Evolutionary conservation across 2,797 vertebrate genomes (phyloP).

Genomic region (Diceros bicornis): DNA sequence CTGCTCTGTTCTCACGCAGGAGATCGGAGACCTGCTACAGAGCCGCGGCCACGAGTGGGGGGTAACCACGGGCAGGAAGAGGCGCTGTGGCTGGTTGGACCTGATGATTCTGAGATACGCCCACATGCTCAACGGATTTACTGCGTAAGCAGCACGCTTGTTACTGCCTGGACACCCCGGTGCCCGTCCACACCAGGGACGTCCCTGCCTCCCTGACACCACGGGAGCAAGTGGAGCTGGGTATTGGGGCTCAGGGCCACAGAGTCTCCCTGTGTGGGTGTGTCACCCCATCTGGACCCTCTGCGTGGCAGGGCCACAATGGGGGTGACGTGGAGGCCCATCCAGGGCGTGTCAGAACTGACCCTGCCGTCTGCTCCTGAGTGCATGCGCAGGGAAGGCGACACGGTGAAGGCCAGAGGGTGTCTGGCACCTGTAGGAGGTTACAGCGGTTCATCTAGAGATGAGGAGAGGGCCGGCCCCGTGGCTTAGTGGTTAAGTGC

Average conservation of each 20-base stretch:
- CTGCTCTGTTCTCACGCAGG: conserved; percentile 86
- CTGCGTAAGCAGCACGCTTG: conserved; percentile 92
- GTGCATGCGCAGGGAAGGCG: not conserved
- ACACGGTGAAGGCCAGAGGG: not conserved
- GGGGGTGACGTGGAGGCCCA: no score
- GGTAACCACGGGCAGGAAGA: conserved; percentile 98
- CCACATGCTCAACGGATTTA: conserved; percentile 99
- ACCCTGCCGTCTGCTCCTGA: not conserved
- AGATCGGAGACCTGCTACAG: conserved; percentile 96
- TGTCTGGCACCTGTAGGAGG: not conserved
- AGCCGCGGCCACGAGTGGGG: conserved; percentile 97
- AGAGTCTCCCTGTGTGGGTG: not conserved
- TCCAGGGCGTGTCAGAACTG: accelerated
- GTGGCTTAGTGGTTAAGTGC: no score
- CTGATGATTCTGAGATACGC: conserved; percentile 97
- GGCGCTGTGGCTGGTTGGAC: conserved; percentile 99
- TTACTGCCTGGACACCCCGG: accelerated
- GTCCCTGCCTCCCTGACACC: not conserved
- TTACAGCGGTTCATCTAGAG: accelerated
- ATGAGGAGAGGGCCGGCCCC: accelerated
- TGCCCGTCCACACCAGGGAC: accelerated
- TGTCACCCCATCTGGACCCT: not conserved
- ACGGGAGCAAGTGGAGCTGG: accelerated
- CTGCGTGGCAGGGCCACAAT: accelerated
- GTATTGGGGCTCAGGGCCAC: not conserved